phyloP scores from a whole-genome alignment of 2,113 vertebrate genomes.

The Gallinago undulata region DNA sequence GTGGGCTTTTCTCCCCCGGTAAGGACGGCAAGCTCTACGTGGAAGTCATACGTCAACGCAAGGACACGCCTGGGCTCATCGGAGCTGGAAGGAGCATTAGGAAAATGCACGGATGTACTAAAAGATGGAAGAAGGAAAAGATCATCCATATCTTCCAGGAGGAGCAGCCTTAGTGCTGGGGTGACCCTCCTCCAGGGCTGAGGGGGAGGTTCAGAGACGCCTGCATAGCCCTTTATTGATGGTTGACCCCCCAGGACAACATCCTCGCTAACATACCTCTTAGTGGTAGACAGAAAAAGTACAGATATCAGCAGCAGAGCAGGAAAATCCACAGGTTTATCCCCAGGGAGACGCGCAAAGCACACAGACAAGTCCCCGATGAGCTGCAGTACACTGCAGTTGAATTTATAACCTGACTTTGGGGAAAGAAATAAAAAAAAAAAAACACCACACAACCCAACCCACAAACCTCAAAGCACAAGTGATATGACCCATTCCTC shows the following conservation, averaged over 20 bases:
- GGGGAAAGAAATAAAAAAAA: neutral
- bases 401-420: neutral
- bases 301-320: neutral
- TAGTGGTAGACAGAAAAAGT: neutral
- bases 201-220: too few species aligned
- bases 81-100: neutral
- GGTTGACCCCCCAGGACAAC: neutral
- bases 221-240: too few species aligned
- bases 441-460: neutral
- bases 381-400: neutral
- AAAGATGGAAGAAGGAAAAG: neutral
- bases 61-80: neutral
- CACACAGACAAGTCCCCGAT: neutral
- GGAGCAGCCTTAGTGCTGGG: too few species aligned
- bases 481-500: neutral
- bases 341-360: fast-evolving
- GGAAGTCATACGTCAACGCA: fast-evolving
- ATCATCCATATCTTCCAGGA: too few species aligned
- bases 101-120: fast-evolving
- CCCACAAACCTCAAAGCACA: neutral
- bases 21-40: neutral
- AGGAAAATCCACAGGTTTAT: neutral
- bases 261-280: fast-evolving
- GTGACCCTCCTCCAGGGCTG: neutral
- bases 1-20: too few species aligned